Conservation (phyloP, 2,888 invertebrate species). For the Acanthopleura granulata region DNA sequence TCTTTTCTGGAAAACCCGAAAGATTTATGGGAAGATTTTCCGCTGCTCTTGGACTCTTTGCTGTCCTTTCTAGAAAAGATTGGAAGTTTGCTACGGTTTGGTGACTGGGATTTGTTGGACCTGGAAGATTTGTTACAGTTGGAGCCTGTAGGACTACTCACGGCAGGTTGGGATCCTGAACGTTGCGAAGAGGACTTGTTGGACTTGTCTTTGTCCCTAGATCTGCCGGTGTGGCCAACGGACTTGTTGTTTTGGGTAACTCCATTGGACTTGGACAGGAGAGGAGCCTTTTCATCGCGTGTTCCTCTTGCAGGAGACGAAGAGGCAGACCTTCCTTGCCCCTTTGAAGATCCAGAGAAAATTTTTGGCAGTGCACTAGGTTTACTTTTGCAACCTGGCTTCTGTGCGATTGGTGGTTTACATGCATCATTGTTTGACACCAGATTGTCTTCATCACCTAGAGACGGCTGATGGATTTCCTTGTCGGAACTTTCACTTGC, state of each 20-base stretch:
- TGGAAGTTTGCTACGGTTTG: slow-evolving; percentile 45
- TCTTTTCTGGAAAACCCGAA: slow-evolving; percentile 57
- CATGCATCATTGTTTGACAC: slow-evolving; percentile 27
- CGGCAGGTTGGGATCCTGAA: slow-evolving; percentile 30
- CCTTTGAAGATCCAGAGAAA: not conserved
- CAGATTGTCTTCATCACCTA: slow-evolving; percentile 18
- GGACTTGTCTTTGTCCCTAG: slow-evolving; percentile 32
- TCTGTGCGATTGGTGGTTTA: slow-evolving; percentile 56
- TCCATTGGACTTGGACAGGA: not conserved
- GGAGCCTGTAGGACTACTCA: slow-evolving; percentile 31
- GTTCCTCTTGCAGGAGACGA: slow-evolving; percentile 20
- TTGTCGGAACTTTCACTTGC: slow-evolving; percentile 24
- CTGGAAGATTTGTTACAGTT: slow-evolving; percentile 34
- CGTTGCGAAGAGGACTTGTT: slow-evolving; percentile 22
- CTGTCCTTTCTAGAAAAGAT: slow-evolving; percentile 31
- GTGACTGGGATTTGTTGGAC: slow-evolving; percentile 38
- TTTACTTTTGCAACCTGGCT: slow-evolving; percentile 32
- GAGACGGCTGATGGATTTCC: slow-evolving; percentile 29
- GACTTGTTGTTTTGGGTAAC: slow-evolving; percentile 15
- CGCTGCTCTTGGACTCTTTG: slow-evolving; percentile 35
- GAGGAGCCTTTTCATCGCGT: slow-evolving; percentile 11
- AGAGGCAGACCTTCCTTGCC: slow-evolving; percentile 23
- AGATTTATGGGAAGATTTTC: slow-evolving; percentile 43
- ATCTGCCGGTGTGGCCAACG: slow-evolving; percentile 22
- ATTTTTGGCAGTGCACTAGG: slow-evolving; percentile 23